phyloP scores from a whole-genome alignment of 2,113 vertebrate genomes.

The Leptocoma aspasia region DNA sequence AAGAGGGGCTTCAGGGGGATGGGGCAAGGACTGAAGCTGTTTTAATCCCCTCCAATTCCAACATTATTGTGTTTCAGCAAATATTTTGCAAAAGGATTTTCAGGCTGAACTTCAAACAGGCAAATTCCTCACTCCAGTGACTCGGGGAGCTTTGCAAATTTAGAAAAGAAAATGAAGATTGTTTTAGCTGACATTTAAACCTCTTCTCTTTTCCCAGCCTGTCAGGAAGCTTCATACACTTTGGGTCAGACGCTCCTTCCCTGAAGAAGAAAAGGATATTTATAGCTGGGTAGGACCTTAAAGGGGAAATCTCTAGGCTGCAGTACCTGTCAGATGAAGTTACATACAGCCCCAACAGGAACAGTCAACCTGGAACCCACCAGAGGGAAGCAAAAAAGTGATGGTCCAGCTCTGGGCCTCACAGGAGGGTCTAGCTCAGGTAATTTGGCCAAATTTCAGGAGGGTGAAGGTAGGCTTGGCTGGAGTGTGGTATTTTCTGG shows the following conservation, averaged over 20 bases:
- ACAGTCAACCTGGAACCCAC: background rate
- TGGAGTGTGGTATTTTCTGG: background rate
- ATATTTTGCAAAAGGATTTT: slow-evolving; percentile 76
- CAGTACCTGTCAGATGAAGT: slow-evolving; percentile 51
- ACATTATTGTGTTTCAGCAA: slow-evolving; percentile 70
- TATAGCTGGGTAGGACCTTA: slow-evolving; percentile 48
- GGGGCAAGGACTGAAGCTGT: background rate
- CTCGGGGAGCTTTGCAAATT: slow-evolving; percentile 56
- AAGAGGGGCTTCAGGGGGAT: background rate
- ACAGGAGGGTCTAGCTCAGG: background rate
- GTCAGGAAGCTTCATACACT: slow-evolving; percentile 62
- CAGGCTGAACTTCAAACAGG: slow-evolving; percentile 70
- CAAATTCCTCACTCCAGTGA: slow-evolving; percentile 46
- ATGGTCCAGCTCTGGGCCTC: background rate
- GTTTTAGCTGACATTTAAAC: slow-evolving; percentile 75
- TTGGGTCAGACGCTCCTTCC: slow-evolving; percentile 47
- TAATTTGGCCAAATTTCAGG: background rate
- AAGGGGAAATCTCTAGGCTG: slow-evolving; percentile 35
- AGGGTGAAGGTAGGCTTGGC: background rate
- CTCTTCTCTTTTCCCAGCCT: slow-evolving; percentile 55
- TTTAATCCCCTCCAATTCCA: slow-evolving; percentile 60
- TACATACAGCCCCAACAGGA: slow-evolving; percentile 46
- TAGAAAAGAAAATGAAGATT: slow-evolving; percentile 67
- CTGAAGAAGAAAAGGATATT: slow-evolving; percentile 65
- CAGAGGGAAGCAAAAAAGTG: background rate